phyloP scores from a whole-genome alignment of 2,888 invertebrate species.

The Agelastica alni region DNA sequence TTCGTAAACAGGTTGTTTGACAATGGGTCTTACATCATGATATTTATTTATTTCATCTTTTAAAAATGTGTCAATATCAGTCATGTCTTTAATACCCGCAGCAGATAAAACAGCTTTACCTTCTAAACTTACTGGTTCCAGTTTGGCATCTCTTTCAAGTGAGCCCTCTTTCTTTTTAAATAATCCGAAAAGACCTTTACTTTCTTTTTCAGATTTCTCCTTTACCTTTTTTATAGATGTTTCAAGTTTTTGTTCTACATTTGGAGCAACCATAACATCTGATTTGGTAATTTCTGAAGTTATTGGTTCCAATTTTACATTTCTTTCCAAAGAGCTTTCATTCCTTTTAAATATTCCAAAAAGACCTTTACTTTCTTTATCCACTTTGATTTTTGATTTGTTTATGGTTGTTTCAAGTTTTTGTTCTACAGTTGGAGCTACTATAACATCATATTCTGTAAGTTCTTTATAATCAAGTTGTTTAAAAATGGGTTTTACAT shows the following conservation, averaged over 20 bases:
- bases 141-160: too few species aligned
- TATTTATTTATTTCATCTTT: constrained; percentile 37
- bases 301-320: too few species aligned
- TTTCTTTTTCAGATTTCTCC: too few species aligned
- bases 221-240: too few species aligned
- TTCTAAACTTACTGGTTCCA: too few species aligned
- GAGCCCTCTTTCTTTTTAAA: too few species aligned
- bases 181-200: too few species aligned
- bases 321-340: constrained; percentile 20
- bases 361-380: constrained; percentile 17
- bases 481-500: constrained; percentile 29
- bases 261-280: too few species aligned
- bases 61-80: constrained; percentile 36
- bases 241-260: too few species aligned
- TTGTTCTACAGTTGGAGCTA: background rate
- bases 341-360: constrained; percentile 41
- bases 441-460: background rate
- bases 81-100: constrained; percentile 29
- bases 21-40: constrained; percentile 35
- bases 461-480: background rate
- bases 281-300: too few species aligned
- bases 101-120: constrained; percentile 27
- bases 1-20: constrained; percentile 8
- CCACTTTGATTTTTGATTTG: background rate
- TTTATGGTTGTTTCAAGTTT: background rate